phyloP scores from a whole-genome alignment of 2,113 vertebrate genomes.

The Tetrax tetrax region DNA sequence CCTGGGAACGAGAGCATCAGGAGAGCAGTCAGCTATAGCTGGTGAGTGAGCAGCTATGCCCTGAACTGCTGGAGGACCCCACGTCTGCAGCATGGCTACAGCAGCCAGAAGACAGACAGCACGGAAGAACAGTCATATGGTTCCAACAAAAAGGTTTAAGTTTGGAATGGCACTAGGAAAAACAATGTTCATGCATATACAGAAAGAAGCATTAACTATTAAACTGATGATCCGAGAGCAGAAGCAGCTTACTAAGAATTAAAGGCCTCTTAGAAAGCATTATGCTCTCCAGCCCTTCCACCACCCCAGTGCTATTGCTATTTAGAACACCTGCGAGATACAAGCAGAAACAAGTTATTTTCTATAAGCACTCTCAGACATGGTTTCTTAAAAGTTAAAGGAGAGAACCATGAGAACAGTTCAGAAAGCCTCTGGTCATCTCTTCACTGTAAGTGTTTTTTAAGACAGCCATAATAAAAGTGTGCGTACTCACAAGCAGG shows the following conservation, averaged over 20 bases:
- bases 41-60: fast-evolving
- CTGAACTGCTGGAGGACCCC: neutral
- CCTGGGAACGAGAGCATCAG: neutral
- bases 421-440: neutral
- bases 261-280: constrained; percentile 41
- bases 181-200: neutral
- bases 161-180: neutral
- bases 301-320: neutral
- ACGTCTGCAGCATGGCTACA: fast-evolving
- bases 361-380: neutral
- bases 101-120: neutral
- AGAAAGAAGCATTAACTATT: constrained; percentile 38
- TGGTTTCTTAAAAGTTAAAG: fast-evolving
- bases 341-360: neutral
- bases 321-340: neutral
- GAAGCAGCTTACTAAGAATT: constrained; percentile 29
- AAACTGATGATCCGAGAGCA: neutral
- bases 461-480: neutral
- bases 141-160: neutral
- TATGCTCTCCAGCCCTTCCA: neutral
- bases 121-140: neutral
- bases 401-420: neutral
- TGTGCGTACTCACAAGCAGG: neutral
- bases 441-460: neutral
- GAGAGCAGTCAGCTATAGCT: neutral